Conservation (phyloP, 2,888 invertebrate genomes). For the Morpho achilles region DNA sequence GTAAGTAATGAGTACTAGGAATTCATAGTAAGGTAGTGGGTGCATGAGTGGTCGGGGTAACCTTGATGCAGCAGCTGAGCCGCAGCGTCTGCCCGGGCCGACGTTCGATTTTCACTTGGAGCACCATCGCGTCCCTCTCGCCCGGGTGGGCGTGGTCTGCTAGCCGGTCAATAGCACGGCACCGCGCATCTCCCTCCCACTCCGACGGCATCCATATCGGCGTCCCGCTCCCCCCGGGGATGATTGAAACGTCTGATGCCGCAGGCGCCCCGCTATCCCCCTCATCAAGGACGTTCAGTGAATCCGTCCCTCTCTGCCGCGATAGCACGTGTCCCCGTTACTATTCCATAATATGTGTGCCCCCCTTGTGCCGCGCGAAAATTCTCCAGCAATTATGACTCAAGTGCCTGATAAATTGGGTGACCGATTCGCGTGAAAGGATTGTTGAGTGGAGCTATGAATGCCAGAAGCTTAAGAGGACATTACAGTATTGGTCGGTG, state of each 20-base stretch:
- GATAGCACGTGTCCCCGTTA: conserved; percentile 77
- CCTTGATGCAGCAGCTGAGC: conserved; percentile 67
- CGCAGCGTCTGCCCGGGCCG: conserved; percentile 75
- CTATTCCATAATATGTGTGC: conserved; percentile 77
- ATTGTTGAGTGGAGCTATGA: conserved; percentile 63
- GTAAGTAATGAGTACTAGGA: conserved; percentile 14
- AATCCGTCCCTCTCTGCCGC: conserved; percentile 79
- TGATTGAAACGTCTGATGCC: conserved; percentile 80
- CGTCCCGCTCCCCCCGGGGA: conserved; percentile 67
- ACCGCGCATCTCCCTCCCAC: conserved; percentile 56
- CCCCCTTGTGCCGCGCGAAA: conserved; percentile 73
- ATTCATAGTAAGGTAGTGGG: conserved; percentile 42
- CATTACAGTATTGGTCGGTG: conserved; percentile 54
- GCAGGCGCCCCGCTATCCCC: conserved; percentile 77
- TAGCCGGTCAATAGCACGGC: conserved; percentile 78
- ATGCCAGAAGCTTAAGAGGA: conserved; percentile 58
- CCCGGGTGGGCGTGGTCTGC: conserved; percentile 77
- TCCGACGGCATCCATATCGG: conserved; percentile 32
- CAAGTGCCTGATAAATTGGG: conserved; percentile 74
- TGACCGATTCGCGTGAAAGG: conserved; percentile 71
- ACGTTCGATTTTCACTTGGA: conserved; percentile 78
- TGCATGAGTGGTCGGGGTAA: conserved; percentile 60
- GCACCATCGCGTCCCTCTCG: conserved; percentile 70
- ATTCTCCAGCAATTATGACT: conserved; percentile 76
- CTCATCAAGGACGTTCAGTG: conserved; percentile 78